A percentile compares a stretch with the other conserved stretches of the same genome.
phyloP scores from a whole-genome alignment of 2,797 vertebrate genomes.

The Pteropus rufus region DNA sequence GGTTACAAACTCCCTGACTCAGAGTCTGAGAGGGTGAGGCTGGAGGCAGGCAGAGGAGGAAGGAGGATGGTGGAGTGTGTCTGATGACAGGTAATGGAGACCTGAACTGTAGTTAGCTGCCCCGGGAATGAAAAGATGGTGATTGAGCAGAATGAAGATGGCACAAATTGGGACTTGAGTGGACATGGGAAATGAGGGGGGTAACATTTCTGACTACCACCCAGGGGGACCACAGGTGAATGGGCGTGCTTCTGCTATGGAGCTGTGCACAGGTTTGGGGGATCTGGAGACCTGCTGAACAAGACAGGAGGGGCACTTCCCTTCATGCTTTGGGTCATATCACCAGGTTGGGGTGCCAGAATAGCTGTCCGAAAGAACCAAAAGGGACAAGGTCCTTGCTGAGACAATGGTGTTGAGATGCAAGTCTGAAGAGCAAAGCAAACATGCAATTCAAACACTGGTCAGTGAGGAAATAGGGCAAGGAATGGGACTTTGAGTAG shows the following conservation, averaged over 20 bases:
- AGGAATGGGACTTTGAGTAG: not conserved
- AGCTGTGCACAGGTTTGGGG: not conserved
- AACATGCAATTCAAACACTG: not conserved
- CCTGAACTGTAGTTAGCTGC: not conserved
- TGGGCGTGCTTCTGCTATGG: accelerated
- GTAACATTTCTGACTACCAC: not conserved
- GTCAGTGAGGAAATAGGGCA: not conserved
- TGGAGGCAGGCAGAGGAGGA: not conserved
- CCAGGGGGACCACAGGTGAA: not conserved
- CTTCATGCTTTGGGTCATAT: too few relatives aligned
- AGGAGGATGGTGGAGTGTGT: accelerated
- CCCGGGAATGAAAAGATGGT: not conserved
- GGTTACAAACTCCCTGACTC: not conserved
- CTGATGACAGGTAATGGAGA: not conserved
- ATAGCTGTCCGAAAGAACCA: not conserved
- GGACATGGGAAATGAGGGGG: not conserved
- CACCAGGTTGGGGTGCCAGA: not conserved
- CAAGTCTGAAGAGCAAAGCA: not conserved
- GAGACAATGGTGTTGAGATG: not conserved
- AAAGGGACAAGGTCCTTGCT: not conserved
- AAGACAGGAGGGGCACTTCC: too few relatives aligned
- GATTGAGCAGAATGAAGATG: not conserved
- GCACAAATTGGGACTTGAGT: not conserved
- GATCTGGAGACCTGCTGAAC: too few relatives aligned
- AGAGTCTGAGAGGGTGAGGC: not conserved